A percentile compares a stretch with the other conserved stretches of the same genome.
Conservation (phyloP, 2,113 vertebrate genomes). For the Archocentrus centrarchus region DNA sequence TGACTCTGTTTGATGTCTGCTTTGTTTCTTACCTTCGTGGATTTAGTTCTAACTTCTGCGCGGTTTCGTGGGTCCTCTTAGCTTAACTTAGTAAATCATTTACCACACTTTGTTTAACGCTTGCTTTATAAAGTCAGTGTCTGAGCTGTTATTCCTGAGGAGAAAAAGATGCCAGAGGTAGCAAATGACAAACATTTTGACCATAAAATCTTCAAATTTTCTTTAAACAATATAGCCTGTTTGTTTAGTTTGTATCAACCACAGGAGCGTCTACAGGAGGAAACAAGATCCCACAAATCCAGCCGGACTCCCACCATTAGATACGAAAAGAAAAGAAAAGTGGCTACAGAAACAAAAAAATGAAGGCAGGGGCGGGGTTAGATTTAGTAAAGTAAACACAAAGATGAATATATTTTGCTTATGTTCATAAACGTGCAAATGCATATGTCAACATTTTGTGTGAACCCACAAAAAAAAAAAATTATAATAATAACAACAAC, state of each 20-base stretch:
- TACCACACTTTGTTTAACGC: not conserved
- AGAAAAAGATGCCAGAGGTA: not conserved
- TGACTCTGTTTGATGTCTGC: not conserved
- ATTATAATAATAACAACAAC: too few relatives aligned
- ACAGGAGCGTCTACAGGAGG: not conserved
- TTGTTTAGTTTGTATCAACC: not conserved
- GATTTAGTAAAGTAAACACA: not conserved
- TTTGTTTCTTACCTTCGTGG: not conserved
- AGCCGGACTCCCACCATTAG: not conserved
- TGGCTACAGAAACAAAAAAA: not conserved
- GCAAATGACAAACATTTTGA: not conserved
- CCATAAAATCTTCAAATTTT: too few relatives aligned
- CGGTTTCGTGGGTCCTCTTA: not conserved
- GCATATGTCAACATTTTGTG: not conserved
- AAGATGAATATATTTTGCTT: rapidly evolving
- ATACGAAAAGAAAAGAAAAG: not conserved
- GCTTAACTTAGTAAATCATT: not conserved
- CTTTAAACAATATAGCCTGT: not conserved
- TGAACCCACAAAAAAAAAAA: not conserved
- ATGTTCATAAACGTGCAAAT: not conserved
- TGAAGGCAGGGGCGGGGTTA: not conserved
- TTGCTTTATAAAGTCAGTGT: not conserved
- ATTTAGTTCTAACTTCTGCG: not conserved
- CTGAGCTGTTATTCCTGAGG: not conserved
- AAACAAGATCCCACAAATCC: not conserved